These are phyloP conservation scores for Ophioninae sp. DNA, from an alignment of 2,888 invertebrate species.

Conservation along the genomic window DNA sequence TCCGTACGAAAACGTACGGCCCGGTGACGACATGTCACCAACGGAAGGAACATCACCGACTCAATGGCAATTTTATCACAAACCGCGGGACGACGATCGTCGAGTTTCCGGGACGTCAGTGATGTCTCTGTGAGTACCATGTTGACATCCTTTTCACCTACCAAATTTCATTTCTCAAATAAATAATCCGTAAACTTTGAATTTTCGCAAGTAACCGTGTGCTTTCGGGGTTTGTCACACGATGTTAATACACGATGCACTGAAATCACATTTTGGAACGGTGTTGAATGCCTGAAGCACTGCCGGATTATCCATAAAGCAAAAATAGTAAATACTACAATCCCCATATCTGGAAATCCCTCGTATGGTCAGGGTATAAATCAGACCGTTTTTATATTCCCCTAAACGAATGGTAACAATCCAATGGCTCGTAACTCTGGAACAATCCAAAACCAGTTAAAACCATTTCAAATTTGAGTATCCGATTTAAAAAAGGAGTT, in stretches of 20 bases:
- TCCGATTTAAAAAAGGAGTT: too few relatives aligned
- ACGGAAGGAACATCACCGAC: slow-evolving; percentile 83
- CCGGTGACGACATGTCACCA: slow-evolving; percentile 83
- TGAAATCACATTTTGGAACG: not conserved
- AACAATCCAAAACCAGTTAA: too few relatives aligned
- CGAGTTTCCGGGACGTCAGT: slow-evolving; percentile 84
- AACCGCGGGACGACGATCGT: slow-evolving; percentile 83
- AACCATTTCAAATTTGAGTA: too few relatives aligned
- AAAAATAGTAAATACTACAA: too few relatives aligned
- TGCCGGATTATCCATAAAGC: too few relatives aligned
- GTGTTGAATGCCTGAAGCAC: too few relatives aligned
- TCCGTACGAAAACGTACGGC: slow-evolving; percentile 85
- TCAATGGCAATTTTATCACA: slow-evolving; percentile 83
- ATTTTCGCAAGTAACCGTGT: not conserved
- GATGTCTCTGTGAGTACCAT: slow-evolving; percentile 83
- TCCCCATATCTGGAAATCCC: too few relatives aligned
- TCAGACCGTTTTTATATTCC: too few relatives aligned
- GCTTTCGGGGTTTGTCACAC: not conserved
- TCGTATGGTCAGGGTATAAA: too few relatives aligned
- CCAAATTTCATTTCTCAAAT: slow-evolving; percentile 17
- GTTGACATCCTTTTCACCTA: slow-evolving; percentile 18
- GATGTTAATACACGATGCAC: not conserved
- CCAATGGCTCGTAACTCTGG: too few relatives aligned
- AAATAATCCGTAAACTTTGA: not conserved
- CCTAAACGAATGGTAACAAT: too few relatives aligned